Evolutionary conservation across 1,140 invertebrate genomes (phyloP), one percentile per base, ranked within the genome.

Genomic region (Eriocheir sinensis): DNA sequence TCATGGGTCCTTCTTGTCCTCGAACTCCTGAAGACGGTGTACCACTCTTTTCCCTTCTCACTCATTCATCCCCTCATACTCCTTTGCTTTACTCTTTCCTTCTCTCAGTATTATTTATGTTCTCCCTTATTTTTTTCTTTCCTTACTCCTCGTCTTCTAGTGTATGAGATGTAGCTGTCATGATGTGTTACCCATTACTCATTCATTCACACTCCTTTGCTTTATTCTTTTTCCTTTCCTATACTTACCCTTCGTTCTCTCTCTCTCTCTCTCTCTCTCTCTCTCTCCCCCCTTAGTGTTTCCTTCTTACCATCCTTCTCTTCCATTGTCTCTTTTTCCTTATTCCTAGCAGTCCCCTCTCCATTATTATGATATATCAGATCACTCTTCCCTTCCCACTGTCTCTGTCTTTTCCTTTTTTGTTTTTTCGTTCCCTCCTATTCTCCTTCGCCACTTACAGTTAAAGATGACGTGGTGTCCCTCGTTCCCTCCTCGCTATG

Each of bases 121-220:
- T 72, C 60, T 72, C 60, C 60, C 60, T 72, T 72, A 72, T 15
- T 72, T 72, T 72, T 72, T 72, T 72, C 60, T n/a, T 72, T 72
- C n/a, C 60, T n/a, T 15, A 15, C n/a, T 72, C 12, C 12, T 72
- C 12, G 60, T n/a, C 60, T 15, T 72, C n/a, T n/a, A n/a, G n/a
- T n/a, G n/a, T n/a, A n/a, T n/a, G n/a, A n/a, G n/a, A n/a, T n/a
- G n/a, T n/a, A n/a, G n/a, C n/a, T n/a, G n/a, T n/a, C n/a, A n/a
- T n/a, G n/a, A n/a, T n/a, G n/a, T n/a, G n/a, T n/a, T n/a, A n/a
- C n/a, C n/a, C n/a, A n/a, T n/a, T n/a, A n/a, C n/a, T n/a, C n/a
- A n/a, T n/a, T n/a, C n/a, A n/a, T n/a, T n/a, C n/a, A n/a, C n/a
- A n/a, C n/a, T n/a, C n/a, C n/a, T n/a, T n/a, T n/a, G n/a, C n/a